A percentile compares a stretch with the other conserved stretches of the same genome.
phyloP scores from a whole-genome alignment of 2,113 vertebrate genomes.

The Saguinus imperator region DNA sequence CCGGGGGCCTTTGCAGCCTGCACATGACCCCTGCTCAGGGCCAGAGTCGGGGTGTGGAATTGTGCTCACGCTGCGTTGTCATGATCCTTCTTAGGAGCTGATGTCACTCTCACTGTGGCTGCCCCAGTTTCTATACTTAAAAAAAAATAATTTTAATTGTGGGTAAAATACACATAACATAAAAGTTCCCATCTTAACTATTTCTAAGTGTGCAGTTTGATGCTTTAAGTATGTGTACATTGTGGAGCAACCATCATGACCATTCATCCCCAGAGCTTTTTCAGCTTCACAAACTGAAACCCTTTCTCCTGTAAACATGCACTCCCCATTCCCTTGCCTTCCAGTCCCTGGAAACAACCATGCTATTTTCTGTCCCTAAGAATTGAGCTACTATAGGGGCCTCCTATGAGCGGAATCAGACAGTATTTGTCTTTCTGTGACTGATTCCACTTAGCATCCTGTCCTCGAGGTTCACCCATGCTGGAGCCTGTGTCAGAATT shows the following conservation, averaged over 20 bases:
- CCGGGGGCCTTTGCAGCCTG: not conserved
- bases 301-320: rapidly evolving
- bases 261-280: not conserved
- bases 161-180: not conserved
- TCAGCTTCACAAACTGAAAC: not conserved
- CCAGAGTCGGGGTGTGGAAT: rapidly evolving
- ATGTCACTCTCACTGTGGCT: not conserved
- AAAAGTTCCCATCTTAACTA: not conserved
- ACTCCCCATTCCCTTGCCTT: rapidly evolving
- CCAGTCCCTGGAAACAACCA: rapidly evolving
- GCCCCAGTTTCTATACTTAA: not conserved
- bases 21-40: not conserved
- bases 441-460: not conserved
- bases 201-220: not conserved
- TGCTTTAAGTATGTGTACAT: no score
- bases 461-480: not conserved
- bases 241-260: rapidly evolving
- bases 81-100: not conserved
- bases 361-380: not conserved
- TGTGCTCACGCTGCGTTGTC: rapidly evolving
- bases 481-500: not conserved
- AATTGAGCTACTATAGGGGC: rapidly evolving
- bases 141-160: not conserved
- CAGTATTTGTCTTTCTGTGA: not conserved
- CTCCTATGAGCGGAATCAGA: not conserved